Evolutionary conservation across 2,113 vertebrate genomes (phyloP).

Genomic region (Panthera uncia): DNA sequence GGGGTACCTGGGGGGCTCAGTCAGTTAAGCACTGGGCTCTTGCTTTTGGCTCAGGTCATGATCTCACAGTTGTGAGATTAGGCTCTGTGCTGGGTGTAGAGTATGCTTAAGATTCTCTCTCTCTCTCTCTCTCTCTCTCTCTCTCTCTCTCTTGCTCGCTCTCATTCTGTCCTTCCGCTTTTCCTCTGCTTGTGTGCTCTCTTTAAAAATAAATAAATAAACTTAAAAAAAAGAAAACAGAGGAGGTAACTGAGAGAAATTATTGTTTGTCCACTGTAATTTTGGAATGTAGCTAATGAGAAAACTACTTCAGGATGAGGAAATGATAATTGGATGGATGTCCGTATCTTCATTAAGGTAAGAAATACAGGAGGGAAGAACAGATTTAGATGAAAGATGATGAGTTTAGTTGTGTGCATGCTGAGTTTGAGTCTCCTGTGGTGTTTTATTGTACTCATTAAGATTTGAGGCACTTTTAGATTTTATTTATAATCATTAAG

Average conservation of each 20-base stretch:
- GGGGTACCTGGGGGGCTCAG: too few relatives aligned
- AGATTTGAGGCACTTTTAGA: not conserved
- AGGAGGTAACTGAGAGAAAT: not conserved
- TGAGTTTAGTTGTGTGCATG: not conserved
- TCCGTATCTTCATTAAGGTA: not conserved
- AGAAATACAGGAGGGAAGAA: not conserved
- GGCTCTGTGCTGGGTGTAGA: too few relatives aligned
- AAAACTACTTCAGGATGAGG: not conserved
- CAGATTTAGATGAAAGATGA: not conserved
- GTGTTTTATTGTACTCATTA: not conserved
- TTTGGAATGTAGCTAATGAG: not conserved
- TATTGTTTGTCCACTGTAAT: not conserved
- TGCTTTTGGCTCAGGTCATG: too few relatives aligned
- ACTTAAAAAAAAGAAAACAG: not conserved
- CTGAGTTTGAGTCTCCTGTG: not conserved
- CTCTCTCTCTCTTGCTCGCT: too few relatives aligned
- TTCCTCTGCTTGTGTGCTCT: too few relatives aligned
- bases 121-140: too few relatives aligned
- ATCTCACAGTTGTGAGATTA: too few relatives aligned
- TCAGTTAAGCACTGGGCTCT: too few relatives aligned
- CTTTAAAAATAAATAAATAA: too few relatives aligned
- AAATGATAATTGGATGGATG: not conserved
- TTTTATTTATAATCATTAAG: slow-evolving; percentile 3
- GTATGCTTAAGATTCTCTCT: too few relatives aligned
- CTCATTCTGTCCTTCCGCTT: too few relatives aligned